phyloP scores from a whole-genome alignment of 1,140 invertebrate species.

The Centruroides sculpturatus region DNA sequence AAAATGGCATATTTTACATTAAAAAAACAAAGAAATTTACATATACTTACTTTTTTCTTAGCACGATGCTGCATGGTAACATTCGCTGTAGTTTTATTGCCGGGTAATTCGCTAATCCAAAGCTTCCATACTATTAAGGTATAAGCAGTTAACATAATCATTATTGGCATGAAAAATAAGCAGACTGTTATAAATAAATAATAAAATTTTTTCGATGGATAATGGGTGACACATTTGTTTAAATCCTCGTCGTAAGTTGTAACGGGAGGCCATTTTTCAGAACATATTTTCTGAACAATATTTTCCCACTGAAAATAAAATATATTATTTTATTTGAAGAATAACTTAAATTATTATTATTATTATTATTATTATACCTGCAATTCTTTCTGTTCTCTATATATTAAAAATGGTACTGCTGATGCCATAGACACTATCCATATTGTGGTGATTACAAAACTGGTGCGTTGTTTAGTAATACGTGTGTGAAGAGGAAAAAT shows the following conservation, averaged over 20 bases:
- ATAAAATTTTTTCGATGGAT: conserved; percentile 25
- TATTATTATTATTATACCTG: conserved; percentile 21
- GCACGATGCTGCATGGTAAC: conserved; percentile 18
- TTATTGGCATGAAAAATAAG: conserved; percentile 36
- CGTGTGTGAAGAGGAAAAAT: conserved; percentile 33
- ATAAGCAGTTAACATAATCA: conserved; percentile 35
- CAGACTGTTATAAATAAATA: conserved; percentile 32
- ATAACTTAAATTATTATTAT: background rate
- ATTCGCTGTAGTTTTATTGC: conserved; percentile 20
- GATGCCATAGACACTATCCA: conserved; percentile 29
- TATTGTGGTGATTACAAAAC: conserved; percentile 27
- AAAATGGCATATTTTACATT: too few relatives aligned
- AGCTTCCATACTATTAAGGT: conserved; percentile 31
- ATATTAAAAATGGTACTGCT: conserved; percentile 27
- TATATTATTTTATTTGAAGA: background rate
- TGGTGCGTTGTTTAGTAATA: conserved; percentile 28
- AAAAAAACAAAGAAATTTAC: too few relatives aligned
- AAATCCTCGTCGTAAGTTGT: conserved; percentile 11
- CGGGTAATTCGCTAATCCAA: conserved; percentile 23
- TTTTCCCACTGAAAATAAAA: conserved; percentile 18
- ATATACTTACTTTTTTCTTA: conserved; percentile 20
- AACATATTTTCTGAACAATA: conserved; percentile 13
- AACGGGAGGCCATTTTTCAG: conserved; percentile 19
- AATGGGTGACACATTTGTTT: conserved; percentile 14
- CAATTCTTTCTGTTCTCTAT: conserved; percentile 22